Conservation (phyloP, 2,888 invertebrate species). For the Melitaea athalia region DNA sequence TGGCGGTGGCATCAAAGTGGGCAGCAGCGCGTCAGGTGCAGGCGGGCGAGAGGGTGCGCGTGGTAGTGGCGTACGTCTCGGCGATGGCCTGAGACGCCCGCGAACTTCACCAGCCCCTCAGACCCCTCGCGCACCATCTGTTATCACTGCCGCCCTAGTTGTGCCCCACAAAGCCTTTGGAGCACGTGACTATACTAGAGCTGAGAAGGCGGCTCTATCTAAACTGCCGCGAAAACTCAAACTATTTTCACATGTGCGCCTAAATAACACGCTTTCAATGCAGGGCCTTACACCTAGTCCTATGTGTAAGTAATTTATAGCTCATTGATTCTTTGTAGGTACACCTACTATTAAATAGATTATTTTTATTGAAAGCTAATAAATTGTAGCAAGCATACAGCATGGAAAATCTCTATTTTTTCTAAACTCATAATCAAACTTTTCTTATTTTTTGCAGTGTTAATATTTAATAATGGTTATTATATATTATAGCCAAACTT, state of each 20-base stretch:
- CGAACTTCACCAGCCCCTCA: slow-evolving; percentile 75
- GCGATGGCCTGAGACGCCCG: slow-evolving; percentile 66
- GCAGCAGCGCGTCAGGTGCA: slow-evolving; percentile 61
- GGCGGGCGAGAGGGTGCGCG: slow-evolving; percentile 65
- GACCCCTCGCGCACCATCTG: slow-evolving; percentile 73
- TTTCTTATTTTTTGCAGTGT: too few species aligned
- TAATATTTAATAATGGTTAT: too few species aligned
- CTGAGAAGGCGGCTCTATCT: slow-evolving; percentile 85
- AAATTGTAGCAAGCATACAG: too few species aligned
- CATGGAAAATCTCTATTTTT: too few species aligned
- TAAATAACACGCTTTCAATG: slow-evolving; percentile 86
- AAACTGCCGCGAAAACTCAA: slow-evolving; percentile 86
- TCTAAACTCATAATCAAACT: too few species aligned
- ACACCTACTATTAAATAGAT: neutral
- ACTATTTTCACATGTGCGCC: slow-evolving; percentile 86
- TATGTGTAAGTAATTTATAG: slow-evolving; percentile 82
- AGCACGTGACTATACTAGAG: slow-evolving; percentile 87
- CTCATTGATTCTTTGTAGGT: neutral
- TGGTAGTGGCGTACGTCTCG: slow-evolving; percentile 68
- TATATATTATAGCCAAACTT: neutral
- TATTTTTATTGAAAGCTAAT: slow-evolving; percentile 25
- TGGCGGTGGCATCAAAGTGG: slow-evolving; percentile 69
- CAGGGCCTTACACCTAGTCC: slow-evolving; percentile 89
- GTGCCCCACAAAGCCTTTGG: slow-evolving; percentile 90
- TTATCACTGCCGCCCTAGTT: slow-evolving; percentile 86